Evolutionary conservation across 1,140 invertebrate species (phyloP).

Genomic region (Hesperophylax magnus): DNA sequence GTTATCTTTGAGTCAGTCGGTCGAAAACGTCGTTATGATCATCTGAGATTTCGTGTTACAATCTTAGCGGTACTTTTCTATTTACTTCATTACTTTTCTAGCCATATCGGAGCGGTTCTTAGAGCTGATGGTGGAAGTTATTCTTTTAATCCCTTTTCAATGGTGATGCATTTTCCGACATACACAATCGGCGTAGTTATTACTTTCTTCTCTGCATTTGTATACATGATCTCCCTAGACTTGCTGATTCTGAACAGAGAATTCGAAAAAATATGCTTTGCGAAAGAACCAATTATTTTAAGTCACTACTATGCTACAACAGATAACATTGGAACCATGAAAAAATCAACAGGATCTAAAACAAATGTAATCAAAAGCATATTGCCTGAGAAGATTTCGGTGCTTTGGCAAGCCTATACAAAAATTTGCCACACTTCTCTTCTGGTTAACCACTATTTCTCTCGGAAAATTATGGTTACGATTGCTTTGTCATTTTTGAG

Average conservation of each 20-base stretch:
- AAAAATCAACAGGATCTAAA: no score
- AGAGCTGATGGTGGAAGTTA: not conserved
- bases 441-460: not conserved
- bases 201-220: not conserved
- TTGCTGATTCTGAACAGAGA: constrained; percentile 6
- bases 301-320: not conserved
- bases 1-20: not conserved
- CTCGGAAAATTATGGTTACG: not conserved
- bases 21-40: not conserved
- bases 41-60: not conserved
- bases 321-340: no score
- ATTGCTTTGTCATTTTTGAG: not conserved
- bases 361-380: not conserved
- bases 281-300: not conserved
- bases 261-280: not conserved
- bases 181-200: not conserved
- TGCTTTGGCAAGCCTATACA: constrained; percentile 8
- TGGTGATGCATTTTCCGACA: not conserved
- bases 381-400: not conserved
- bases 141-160: not conserved
- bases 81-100: not conserved
- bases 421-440: not conserved
- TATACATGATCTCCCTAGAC: not conserved
- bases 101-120: not conserved
- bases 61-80: not conserved